Evolutionary conservation across 2,113 vertebrate species (phyloP), one percentile per base, ranked within the genome.

Genomic region (Panurus biarmicus): DNA sequence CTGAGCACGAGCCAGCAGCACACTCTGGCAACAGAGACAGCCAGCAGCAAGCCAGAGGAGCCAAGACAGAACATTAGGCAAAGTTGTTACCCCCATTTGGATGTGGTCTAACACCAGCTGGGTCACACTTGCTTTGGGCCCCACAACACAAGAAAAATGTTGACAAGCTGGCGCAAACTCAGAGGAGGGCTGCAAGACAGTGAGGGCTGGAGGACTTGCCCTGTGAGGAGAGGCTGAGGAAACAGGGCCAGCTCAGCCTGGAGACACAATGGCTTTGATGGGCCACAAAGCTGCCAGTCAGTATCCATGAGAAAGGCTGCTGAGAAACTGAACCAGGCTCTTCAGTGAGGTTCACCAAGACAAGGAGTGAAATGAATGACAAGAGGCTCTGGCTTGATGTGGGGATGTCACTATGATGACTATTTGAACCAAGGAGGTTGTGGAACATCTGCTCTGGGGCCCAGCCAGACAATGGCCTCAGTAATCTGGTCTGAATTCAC

Each of bases 351-450:
- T 21, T 25, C 28, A 40, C 12, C 45, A 51, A 23, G 48, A 89
- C 35, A 79, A 45, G 3, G 12, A 56, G 12, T 0, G 7, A 84
- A 45, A 0, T 36, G 10, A 61, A 91, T 25, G 13, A 50, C 18
- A 29, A 84, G 1, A 66, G 35, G 25, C 56, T 77, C 64, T 57
- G n/a, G 15, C 36, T 44, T 45, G 19, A 54, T 31, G 9, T 11
- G 25, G 5, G 11, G 20, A 80, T 33, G 20, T 16, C 47, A 81
- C 33, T 18, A 5, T 20, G 42, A 81, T 8, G 56, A 62, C n/a
- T 61, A 31, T 10, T 45, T 57, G 64, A 94, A 40, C 45, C 35
- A 73, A 56, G 51, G 28, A 62, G 4, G 23, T 8, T 85, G 29
- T 19, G 26, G 58, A 77, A 93, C 9, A 26, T 67, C 57, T 75